Evolutionary conservation across 2,113 vertebrate genomes (phyloP).

Genomic region (Halichoerus grypus): DNA sequence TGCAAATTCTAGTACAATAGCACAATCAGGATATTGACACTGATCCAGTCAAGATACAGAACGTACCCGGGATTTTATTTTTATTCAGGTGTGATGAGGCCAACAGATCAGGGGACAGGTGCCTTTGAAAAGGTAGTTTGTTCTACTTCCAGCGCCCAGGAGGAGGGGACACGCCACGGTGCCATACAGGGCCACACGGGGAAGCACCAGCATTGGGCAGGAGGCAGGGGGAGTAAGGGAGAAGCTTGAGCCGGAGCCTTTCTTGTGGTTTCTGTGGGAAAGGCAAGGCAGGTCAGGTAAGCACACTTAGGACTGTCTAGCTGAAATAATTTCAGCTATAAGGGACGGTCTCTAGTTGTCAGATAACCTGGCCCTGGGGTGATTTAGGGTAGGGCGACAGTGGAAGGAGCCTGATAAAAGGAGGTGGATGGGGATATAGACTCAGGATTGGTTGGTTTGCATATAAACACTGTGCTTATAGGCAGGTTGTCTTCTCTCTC

Average conservation of each 20-base stretch:
- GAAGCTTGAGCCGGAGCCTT: background rate
- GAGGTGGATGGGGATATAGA: background rate
- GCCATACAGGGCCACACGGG: accelerated
- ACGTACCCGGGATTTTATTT: background rate
- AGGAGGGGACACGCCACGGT: accelerated
- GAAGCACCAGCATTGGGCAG: accelerated
- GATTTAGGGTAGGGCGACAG: background rate
- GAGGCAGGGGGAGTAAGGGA: background rate
- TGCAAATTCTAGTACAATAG: too few relatives aligned
- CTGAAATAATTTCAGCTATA: background rate
- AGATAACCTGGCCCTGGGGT: background rate
- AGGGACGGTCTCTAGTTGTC: background rate
- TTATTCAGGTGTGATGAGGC: background rate
- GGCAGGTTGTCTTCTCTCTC: background rate
- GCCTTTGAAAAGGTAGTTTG: background rate
- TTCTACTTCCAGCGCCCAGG: background rate
- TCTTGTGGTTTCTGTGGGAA: background rate
- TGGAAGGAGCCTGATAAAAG: background rate
- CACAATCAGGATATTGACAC: background rate
- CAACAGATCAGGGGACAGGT: background rate
- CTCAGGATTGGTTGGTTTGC: background rate
- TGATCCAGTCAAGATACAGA: background rate
- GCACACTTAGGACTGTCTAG: background rate
- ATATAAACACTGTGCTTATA: background rate
- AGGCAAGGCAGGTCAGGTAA: background rate